Percentiles rank a stretch among this genome's conserved stretches.
Evolutionary conservation across 2,113 vertebrate species (phyloP).

Genomic region (Thinocorus orbignyianus): DNA sequence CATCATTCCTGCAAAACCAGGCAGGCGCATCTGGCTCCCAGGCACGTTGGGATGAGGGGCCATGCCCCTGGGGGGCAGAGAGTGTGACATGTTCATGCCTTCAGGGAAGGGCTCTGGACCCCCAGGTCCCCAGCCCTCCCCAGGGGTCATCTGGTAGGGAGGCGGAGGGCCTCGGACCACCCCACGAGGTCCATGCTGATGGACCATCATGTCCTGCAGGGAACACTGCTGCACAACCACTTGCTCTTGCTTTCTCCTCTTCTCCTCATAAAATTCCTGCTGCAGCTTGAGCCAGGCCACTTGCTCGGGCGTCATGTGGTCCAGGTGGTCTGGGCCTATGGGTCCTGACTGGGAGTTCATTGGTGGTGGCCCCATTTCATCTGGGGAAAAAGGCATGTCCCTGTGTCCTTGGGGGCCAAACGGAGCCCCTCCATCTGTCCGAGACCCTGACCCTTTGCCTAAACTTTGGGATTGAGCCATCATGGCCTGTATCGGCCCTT

Average conservation of each 20-base stretch:
- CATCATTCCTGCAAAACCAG: conserved; percentile 94
- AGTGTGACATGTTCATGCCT: conserved; percentile 83
- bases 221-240: conserved; percentile 90
- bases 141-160: conserved; percentile 93
- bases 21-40: conserved; percentile 88
- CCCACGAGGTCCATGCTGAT: conserved; percentile 90
- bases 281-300: conserved; percentile 97
- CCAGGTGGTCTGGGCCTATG: conserved; percentile 85
- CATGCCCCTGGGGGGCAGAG: conserved; percentile 91
- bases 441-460: conserved; percentile 87
- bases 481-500: conserved; percentile 96
- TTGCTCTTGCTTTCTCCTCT: conserved; percentile 95
- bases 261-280: conserved; percentile 98
- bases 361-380: conserved; percentile 90
- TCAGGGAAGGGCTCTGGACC: conserved; percentile 90
- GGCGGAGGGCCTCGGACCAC: conserved; percentile 94
- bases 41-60: conserved; percentile 85
- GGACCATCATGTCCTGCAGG: conserved; percentile 96
- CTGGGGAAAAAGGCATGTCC: conserved; percentile 94
- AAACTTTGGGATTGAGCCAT: conserved; percentile 97
- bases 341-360: conserved; percentile 85
- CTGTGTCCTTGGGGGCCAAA: conserved; percentile 93
- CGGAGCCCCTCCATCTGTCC: conserved; percentile 86
- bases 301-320: conserved; percentile 98
- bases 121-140: conserved; percentile 91